Base-by-base conservation (phyloP, 2,888 invertebrate species). In the Eupithecia tripunctaria region DNA sequence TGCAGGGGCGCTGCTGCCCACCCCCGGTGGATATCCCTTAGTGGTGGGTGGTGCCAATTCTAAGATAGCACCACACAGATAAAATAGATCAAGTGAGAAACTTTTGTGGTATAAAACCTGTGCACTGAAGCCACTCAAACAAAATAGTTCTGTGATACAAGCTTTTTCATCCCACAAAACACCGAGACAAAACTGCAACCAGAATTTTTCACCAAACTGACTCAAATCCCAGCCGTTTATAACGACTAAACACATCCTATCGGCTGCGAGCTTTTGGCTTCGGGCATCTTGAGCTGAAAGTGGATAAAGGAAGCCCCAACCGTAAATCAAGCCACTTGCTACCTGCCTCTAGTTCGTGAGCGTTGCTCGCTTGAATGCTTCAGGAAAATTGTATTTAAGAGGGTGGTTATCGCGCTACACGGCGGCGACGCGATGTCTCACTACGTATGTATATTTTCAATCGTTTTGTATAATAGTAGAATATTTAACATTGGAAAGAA, bases 311-410 rank as follows among this genome's bases (percentile, higher is more conserved):
- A 79, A 76, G 82, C 82, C 82, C 85, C 85, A 51, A 10, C 88
- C 89, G 88, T 85, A 87, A 87, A 88, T 89, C 89, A 87, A 84
- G 86, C 79, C 82, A 86, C 84, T 88, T 38, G 36, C 32, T 62
- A 72, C 73, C 63, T 51, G 60, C 60, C 29, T 29, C 18, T 5
- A 8, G 60, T 60, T 21, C 10, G 25, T 27, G 59, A 25, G 59
- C 27, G 59, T 59, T 25, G 60, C 60, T 60, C 60, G 18, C 29
- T 29, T 60, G 60, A 59, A 29, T 60, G 29, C 60, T 60, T 60
- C 18, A 25, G 4, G 10, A 56, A 51, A 51, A 25, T 56, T 25
- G 25, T 56, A 25, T 56, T 56, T 25, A 56, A 14, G 47, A 47
- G 21, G 10, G 47, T 21, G 47, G 21, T 51, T 21, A 43, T n/a